Percentiles rank a stretch among this genome's conserved stretches.
Evolutionary conservation across 2,797 vertebrate species (phyloP).

Genomic region (Pygocentrus nattereri): DNA sequence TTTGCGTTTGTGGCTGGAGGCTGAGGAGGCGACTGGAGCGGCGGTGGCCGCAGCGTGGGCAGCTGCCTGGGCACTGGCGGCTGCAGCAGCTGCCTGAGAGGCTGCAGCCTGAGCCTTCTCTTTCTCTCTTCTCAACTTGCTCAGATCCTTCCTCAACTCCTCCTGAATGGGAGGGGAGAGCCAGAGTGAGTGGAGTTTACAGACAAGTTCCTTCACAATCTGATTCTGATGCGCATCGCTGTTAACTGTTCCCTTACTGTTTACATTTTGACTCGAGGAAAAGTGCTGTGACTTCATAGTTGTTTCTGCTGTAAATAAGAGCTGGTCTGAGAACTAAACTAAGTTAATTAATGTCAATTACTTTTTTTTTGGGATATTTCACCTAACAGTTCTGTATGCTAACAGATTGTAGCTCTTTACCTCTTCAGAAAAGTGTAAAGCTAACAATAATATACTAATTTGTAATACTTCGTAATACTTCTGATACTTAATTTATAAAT

Average conservation of each 20-base stretch:
- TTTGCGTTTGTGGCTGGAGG: slow-evolving; percentile 84
- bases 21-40: slow-evolving; percentile 64
- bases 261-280: not conserved
- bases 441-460: no score
- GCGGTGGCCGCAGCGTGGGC: slow-evolving; percentile 49
- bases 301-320: no score
- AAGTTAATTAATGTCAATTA: no score
- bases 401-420: no score
- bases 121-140: slow-evolving; percentile 90
- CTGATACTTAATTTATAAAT: no score
- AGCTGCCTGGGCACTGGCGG: slow-evolving; percentile 68
- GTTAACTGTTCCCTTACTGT: not conserved
- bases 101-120: slow-evolving; percentile 87
- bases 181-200: not conserved
- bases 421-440: not conserved
- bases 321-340: no score
- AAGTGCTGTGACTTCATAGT: no score
- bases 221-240: not conserved
- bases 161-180: slow-evolving; percentile 77
- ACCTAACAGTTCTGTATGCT: no score
- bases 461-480: no score
- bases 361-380: no score
- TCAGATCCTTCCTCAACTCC: slow-evolving; percentile 92
- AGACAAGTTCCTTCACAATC: not conserved
- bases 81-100: slow-evolving; percentile 71